These are phyloP conservation scores for Drosophila barbarae DNA, from an alignment of 2,888 invertebrate species.

Conservation along the genomic window DNA sequence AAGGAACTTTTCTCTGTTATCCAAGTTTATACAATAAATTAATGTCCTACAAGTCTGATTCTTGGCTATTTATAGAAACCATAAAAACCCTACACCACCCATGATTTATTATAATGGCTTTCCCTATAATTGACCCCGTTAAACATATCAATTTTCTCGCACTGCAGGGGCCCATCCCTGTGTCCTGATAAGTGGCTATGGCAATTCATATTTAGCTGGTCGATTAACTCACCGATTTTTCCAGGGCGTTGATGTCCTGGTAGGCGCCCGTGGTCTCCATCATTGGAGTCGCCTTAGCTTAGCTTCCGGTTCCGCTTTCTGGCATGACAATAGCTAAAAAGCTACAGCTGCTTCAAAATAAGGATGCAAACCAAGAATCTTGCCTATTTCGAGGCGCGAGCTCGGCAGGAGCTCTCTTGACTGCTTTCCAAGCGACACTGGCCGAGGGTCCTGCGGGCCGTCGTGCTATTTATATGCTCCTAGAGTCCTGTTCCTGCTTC, in stretches of 20 bases:
- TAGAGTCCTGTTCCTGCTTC: constrained; percentile 29
- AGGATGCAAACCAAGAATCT: constrained; percentile 16
- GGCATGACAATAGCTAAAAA: constrained; percentile 30
- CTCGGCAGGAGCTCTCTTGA: constrained; percentile 32
- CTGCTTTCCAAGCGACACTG: constrained; percentile 38
- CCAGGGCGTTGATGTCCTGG: constrained; percentile 75
- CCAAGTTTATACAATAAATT: background rate
- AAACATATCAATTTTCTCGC: constrained; percentile 24
- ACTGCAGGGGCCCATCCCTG: constrained; percentile 12
- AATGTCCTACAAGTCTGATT: no score
- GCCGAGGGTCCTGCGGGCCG: constrained; percentile 52
- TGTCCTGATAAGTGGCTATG: constrained; percentile 14
- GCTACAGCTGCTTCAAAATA: constrained; percentile 1
- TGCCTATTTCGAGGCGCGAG: constrained; percentile 26
- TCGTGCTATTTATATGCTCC: constrained; percentile 64
- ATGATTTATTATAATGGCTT: constrained; percentile 23
- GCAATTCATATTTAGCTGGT: constrained; percentile 11
- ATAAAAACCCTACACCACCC: background rate
- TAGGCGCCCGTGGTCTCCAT: constrained; percentile 65
- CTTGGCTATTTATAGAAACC: background rate
- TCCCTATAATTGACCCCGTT: constrained; percentile 26
- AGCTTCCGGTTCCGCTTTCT: constrained; percentile 5
- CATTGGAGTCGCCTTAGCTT: constrained; percentile 15
- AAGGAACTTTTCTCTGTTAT: background rate
- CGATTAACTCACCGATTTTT: constrained; percentile 71